Percentiles rank a stretch among this genome's conserved stretches.
These are phyloP conservation scores for Marmota monax DNA, from an alignment of 2,113 vertebrate genomes.

Conservation along the genomic window DNA sequence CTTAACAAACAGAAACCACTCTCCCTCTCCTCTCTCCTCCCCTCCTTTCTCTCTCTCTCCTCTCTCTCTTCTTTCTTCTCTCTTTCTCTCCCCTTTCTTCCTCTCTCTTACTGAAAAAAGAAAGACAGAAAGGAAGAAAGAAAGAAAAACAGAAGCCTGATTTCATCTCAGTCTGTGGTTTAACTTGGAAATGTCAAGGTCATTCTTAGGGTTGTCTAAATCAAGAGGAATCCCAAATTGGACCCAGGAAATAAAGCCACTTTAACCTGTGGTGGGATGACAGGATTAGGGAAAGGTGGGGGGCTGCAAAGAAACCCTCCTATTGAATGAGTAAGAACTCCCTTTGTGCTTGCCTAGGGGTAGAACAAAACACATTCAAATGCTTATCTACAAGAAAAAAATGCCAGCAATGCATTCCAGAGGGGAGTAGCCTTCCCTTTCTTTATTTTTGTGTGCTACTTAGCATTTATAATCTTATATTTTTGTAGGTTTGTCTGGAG, in stretches of 20 bases:
- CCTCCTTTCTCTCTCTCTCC: fast-evolving
- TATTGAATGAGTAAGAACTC: constrained; percentile 57
- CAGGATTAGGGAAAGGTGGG: background rate
- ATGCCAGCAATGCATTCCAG: background rate
- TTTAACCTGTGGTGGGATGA: background rate
- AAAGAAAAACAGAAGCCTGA: background rate
- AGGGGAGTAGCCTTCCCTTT: background rate
- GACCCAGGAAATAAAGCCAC: background rate
- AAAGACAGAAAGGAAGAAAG: background rate
- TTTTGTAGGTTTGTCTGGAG: background rate
- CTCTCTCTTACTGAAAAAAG: no score
- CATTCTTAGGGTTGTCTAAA: background rate
- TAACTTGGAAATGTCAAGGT: background rate
- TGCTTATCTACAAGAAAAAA: constrained; percentile 64
- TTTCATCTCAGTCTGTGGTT: constrained; percentile 7
- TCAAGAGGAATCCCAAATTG: background rate
- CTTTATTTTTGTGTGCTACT: background rate
- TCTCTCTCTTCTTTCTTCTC: no score
- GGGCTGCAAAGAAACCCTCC: background rate
- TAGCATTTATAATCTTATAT: background rate
- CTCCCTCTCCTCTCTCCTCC: no score
- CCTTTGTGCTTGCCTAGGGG: constrained; percentile 51
- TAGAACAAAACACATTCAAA: constrained; percentile 78
- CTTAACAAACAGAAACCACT: background rate
- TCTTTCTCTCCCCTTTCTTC: no score